Evolutionary conservation across 2,113 vertebrate species (phyloP), one percentile per base, ranked within the genome.

Genomic region (Naja naja): DNA sequence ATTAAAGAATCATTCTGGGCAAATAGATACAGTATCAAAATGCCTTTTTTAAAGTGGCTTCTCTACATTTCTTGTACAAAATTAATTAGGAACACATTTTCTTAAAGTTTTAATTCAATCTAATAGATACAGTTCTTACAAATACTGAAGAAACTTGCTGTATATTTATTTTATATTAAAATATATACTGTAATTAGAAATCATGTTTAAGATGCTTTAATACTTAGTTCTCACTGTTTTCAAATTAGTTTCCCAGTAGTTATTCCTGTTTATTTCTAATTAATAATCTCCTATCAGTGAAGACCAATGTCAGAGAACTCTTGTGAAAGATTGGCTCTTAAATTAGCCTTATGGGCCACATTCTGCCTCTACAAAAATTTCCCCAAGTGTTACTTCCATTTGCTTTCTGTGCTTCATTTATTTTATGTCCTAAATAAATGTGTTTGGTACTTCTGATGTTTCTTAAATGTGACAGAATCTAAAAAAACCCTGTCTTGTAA

Each of bases 391-490:
- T 39, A 49, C 45, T 90, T 34, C 88, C 55, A 87, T 92, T 87
- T 90, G 81, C 88, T 43, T 39, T 64, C 74, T 87, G 45, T 92
- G 90, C 55, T 94, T 94, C 88, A 92, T 92, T 94, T 92, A 90
- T 92, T 94, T 90, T 92, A 93, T 69, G 56, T 92, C 81, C 81
- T 85, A 89, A 94, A 87, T 89, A 56, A 87, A 90, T 25, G 7
- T 90, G 39, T 69, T 89, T 90, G 74, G 56, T 10, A 47, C 54
- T 93, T 93, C 89, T 60, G 91, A 87, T 69, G 88, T 87, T 92
- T 55, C 88, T 94, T 86, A 64, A 87, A 89, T 94, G 56, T 20
- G 74, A 64, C 49, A 53, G 43, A 74, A 85, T 39, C 11, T 25
- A 3, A n/a, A 47, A 12, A 34, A 91, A 64, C 20, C 27, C 14